Percentiles rank a stretch among this genome's conserved stretches.
Evolutionary conservation across 2,113 vertebrate genomes (phyloP).

Genomic region (Paedocypris sp.): DNA sequence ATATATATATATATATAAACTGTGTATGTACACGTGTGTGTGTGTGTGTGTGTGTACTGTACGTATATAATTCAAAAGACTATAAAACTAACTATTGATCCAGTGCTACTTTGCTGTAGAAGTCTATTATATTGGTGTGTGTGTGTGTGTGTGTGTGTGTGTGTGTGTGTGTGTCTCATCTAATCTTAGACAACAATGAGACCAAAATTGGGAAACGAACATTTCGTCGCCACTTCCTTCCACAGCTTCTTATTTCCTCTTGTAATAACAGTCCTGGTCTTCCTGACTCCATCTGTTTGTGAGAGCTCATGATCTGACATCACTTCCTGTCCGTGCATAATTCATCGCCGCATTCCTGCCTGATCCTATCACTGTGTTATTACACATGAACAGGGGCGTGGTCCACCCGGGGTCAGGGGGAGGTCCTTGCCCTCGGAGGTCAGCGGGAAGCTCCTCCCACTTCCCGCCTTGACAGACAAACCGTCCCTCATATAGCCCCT

Average conservation of each 20-base stretch:
- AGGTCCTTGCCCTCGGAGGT: slow-evolving; percentile 62
- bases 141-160: too few relatives aligned
- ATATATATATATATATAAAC: too few relatives aligned
- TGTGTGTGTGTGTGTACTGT: too few relatives aligned
- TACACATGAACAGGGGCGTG: too few relatives aligned
- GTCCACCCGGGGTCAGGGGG: slow-evolving; percentile 60
- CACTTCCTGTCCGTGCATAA: slow-evolving; percentile 51
- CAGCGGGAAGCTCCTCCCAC: slow-evolving; percentile 54
- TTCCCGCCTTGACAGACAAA: slow-evolving; percentile 68
- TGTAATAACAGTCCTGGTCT: slow-evolving; percentile 11
- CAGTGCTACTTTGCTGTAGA: too few relatives aligned
- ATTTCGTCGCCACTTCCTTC: slow-evolving; percentile 31
- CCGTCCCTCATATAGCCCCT: slow-evolving; percentile 48
- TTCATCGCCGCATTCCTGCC: slow-evolving; percentile 53
- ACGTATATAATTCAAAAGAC: too few relatives aligned
- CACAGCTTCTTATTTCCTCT: slow-evolving; percentile 31
- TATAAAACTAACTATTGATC: too few relatives aligned
- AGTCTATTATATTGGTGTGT: too few relatives aligned
- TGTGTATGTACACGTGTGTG: too few relatives aligned
- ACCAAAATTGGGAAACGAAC: slow-evolving; percentile 27
- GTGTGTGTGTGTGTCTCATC: background rate
- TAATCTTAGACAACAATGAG: slow-evolving; percentile 26
- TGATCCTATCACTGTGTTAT: slow-evolving; percentile 64
- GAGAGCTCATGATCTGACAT: slow-evolving; percentile 47
- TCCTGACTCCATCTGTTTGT: too few relatives aligned